Evolutionary conservation across 2,888 invertebrate species (phyloP).

Genomic region (Tetragnatha montana): DNA sequence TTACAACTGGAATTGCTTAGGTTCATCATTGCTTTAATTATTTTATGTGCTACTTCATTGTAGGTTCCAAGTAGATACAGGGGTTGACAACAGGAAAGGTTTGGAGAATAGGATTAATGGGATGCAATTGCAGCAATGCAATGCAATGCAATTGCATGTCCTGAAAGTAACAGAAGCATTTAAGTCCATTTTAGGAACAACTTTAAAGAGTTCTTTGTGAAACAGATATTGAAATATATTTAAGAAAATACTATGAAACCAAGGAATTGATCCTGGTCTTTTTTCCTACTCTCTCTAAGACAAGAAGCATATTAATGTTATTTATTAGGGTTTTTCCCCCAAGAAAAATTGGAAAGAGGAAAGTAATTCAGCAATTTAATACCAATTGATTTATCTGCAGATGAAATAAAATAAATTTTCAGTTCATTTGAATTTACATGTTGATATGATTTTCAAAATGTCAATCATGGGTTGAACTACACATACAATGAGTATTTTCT

Average conservation of each 20-base stretch:
- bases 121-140: constrained; percentile 79
- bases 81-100: constrained; percentile 88
- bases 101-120: constrained; percentile 92
- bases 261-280: neutral
- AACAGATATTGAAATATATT: neutral
- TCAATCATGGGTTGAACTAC: too few relatives aligned
- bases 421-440: too few relatives aligned
- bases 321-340: neutral
- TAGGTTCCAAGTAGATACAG: constrained; percentile 84
- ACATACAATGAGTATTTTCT: too few relatives aligned
- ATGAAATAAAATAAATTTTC: too few relatives aligned
- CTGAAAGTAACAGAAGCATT: constrained; percentile 1
- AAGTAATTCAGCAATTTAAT: too few relatives aligned
- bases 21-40: too few relatives aligned
- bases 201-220: constrained; percentile 39
- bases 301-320: neutral
- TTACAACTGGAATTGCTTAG: too few relatives aligned
- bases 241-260: neutral
- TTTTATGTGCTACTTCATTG: neutral
- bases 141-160: too few relatives aligned
- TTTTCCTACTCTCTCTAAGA: neutral
- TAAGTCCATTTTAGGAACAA: neutral
- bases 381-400: too few relatives aligned
- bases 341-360: neutral
- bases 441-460: too few relatives aligned